Base-by-base conservation (phyloP, 2,797 vertebrate genomes). In the Simalia tracyae region DNA sequence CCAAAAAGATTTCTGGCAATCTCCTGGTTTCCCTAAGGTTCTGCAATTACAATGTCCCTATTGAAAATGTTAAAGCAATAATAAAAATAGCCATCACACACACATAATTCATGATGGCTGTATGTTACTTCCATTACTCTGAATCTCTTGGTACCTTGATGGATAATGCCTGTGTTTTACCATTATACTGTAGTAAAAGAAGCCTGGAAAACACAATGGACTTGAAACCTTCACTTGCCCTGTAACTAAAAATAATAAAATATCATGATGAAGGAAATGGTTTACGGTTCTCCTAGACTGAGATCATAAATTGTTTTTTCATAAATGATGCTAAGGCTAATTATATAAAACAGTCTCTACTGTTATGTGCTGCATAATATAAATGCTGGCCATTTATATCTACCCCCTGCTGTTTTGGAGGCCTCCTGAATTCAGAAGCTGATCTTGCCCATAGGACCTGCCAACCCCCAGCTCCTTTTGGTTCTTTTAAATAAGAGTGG, bases 91-190 rank as follows among this genome's bases (percentile, higher is more conserved):
- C 63, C 91, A 46, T 46, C 59, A 81, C 14, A 36, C 26, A 11
- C 81, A 42, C 7, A 68, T 91, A 2, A 2, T 46, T 88, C 93
- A 84, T 57, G 87, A 1, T 90, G 54, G 12, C 5, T 63, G 5
- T 59, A 54, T 86, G 31, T 5, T 10, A 31, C 17, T 95, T 96
- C 68, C 86, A 72, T 91, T 93, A 93, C n/a, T 63, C 60, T 81
- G 6, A 84, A 1, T 60, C 22, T 90, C 72, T 94, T 63, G 88
- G 84, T 76, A 81, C 31, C 2, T 0, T 91, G 90, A 93, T 50
- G 19, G 19, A 19, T 84, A 91, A 76, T 57, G 36, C 6, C 68
- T 93, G 59, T 66, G 2, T 91, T 90, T 87, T 68, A 54, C 3
- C 5, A 54, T 93, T 85, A 92, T 1, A 3, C 36, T n/a, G 46